Evolutionary conservation across 1,140 invertebrate species (phyloP), one percentile per base, ranked within the genome.

Genomic region (Bombus pascuorum): DNA sequence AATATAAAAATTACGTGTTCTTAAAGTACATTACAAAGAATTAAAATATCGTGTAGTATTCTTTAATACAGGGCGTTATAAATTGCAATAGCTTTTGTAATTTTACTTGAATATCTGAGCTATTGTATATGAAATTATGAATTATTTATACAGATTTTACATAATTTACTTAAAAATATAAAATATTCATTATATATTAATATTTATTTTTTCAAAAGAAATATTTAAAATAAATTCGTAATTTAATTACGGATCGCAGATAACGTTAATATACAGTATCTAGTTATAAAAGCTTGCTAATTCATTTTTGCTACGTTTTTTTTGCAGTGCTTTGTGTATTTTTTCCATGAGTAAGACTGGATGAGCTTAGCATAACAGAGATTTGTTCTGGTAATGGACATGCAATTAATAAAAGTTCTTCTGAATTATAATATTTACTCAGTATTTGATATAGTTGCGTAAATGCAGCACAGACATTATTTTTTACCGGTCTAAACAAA

Each of bases 351-450:
- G 83, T 86, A 4, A 97, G 95, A 86, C 96, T 97, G 3, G 97
- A 96, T 25, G 97, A 98, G 39, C 98, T 98, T 59, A 98, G 95
- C 86, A 98, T 96, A n/a, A 98, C 96, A n/a, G 97, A 98, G 22
- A 99, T 96, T 95, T 99, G 98, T 93, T 99, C 99, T 22, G 98
- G 96, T 10, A 98, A 97, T 1, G 98, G 98, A 94, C 98, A 99
- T 25, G 96, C 98, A 22, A 99, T 97, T 53, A 99, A 96, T 70
- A 97, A 95, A 85, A 96, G 96, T 91, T 99, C 98, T 92, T 99
- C 98, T 47, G 96, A 95, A 10, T 96, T 96, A 91, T 98, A 99
- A 83, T 97, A 96, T 70, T 97, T 96, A 85, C 95, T 96, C 4
- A 99, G 93, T 10, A 97, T 94, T 93, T 98, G 98, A 85, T 97